Evolutionary conservation across 2,113 vertebrate species (phyloP), one percentile per base, ranked within the genome.

Genomic region (Quiscalus mexicanus): DNA sequence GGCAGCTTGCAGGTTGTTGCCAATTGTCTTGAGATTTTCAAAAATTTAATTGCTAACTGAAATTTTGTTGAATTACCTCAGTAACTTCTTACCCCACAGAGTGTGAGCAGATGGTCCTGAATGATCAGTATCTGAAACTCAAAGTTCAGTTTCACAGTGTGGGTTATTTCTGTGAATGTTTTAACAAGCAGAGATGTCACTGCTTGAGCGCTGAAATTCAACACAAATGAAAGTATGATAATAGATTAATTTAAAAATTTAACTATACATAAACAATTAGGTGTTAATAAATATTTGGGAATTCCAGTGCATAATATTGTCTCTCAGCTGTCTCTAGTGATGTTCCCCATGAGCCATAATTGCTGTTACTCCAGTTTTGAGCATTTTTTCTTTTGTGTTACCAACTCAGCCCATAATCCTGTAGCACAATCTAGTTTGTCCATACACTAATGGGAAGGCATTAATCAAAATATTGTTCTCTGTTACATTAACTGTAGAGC

Each of bases 401-500:
- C 73, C 50, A 89, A 64, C 49, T 89, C 88, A 81, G 47, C 56
- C 68, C 47, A 17, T 89, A 90, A 91, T 88, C 47, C 90, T 18
- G 5, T 84, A 89, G 86, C 49, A 75, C 76, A 92, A 42, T 87
- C 93, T 90, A 86, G 52, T 87, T 95, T 94, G 64, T 94, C 73
- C 12, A 12, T 64, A 87, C 22, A 0, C 73, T 94, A 95, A 95
- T 91, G 76, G 88, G 80, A 93, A 95, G 25, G 77, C 88, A 84
- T 96, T 95, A 84, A 87, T 96, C 88, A 94, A 95, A 92, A 92
- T 56, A 84, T 28, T 89, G 25, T 92, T 95, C 69, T 78, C 52
- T 2, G 0, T 93, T 93, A 73, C 44, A 69, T 78, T 96, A 93
- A 69, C 92, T 87, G 49, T 60, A 90, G 58, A 90, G 41, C 52